Evolutionary conservation across 1,140 invertebrate species (phyloP), one percentile per base, ranked within the genome.

Genomic region (Stegodyphus dumicola): DNA sequence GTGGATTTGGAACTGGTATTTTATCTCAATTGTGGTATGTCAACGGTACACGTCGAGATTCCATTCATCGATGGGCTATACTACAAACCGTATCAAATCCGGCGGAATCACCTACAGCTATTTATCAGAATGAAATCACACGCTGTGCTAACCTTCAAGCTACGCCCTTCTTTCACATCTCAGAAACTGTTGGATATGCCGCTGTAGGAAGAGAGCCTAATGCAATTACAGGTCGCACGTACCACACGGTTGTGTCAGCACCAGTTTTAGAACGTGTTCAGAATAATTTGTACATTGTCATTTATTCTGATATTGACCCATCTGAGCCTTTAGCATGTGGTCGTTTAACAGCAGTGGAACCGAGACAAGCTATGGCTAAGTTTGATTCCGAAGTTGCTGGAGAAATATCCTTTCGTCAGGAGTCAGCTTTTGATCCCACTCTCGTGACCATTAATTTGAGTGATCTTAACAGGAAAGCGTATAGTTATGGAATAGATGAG

Each of bases 301-400:
- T 98, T n/a, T 96, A 95, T 89, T 95, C 97, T 88, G 93, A 93
- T 77, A 93, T 93, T 67, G 94, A 96, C 89, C 90, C 93, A 6
- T 95, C 96, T 87, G 94, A 94, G 76, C 95, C 95, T 89, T 90
- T 97, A 80, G 94, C 94, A 0, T 98, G 97, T 90, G 94, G 96
- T 15, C 95, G 95, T 90, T 94, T 98, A 81, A 92, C 90, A 18
- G 86, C 89, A 52, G 88, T 92, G 65, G 88, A 84, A 18, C 87
- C 88, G 7, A 90, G 89, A 77, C 79, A 86, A 78, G 89, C 80
- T 87, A 94, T 94, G 88, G 93, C 94, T 5, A 90, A 94, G 7
- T 94, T 98, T 71, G 94, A 95, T 90, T 93, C 93, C 64, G 96
- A 96, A 7, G 93, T 98, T 7, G 93, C 93, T 89, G 97, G 96